phyloP scores from a whole-genome alignment of 2,888 invertebrate genomes.

The Sesia apiformis region DNA sequence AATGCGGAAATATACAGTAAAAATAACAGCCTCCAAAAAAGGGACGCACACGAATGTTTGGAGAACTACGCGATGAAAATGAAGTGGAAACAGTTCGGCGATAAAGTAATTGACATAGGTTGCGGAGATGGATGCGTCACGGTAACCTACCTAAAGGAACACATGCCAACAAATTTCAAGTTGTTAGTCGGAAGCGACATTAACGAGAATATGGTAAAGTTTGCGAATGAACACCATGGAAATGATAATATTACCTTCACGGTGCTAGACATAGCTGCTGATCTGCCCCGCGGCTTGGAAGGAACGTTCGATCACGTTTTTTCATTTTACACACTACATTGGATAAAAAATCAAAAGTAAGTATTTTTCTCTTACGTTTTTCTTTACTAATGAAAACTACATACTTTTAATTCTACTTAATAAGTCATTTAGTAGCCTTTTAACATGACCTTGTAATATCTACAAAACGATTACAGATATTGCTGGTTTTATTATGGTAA shows the following conservation, averaged over 20 bases:
- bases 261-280: constrained; percentile 73
- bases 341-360: constrained; percentile 84
- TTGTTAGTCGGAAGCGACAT: constrained; percentile 79
- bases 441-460: no score
- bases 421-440: no score
- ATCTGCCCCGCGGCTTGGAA: constrained; percentile 57
- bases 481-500: no score
- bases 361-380: constrained; percentile 15
- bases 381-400: no score
- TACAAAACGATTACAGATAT: no score
- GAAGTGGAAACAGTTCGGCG: constrained; percentile 66
- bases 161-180: constrained; percentile 70
- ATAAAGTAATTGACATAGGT: constrained; percentile 80
- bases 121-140: constrained; percentile 84
- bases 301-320: constrained; percentile 79
- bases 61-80: constrained; percentile 76
- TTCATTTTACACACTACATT: constrained; percentile 87
- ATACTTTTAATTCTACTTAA: no score
- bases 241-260: constrained; percentile 61
- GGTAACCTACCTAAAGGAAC: constrained; percentile 76
- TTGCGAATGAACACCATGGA: constrained; percentile 72
- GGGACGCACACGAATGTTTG: constrained; percentile 72
- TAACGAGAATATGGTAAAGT: constrained; percentile 81
- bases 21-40: constrained; percentile 79
- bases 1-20: constrained; percentile 80